Percentiles rank a stretch among this genome's conserved stretches.
Conservation (phyloP, 2,797 vertebrate genomes). For the Darevskia mixta region DNA sequence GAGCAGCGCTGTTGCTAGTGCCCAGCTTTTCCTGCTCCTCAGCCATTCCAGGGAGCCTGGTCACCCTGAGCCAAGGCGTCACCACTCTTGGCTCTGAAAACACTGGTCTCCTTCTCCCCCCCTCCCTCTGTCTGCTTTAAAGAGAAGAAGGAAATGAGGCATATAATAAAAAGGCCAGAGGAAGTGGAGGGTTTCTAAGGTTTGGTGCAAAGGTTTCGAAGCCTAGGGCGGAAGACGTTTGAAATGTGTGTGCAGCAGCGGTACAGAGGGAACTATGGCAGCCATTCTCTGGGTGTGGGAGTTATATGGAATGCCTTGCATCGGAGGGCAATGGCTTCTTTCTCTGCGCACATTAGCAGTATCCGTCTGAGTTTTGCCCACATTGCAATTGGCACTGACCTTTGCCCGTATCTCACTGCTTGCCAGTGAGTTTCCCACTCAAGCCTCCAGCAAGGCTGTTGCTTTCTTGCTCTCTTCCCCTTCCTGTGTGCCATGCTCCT, state of each 20-base stretch:
- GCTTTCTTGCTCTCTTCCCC: background rate
- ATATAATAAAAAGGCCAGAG: background rate
- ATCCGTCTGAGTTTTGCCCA: slow-evolving; percentile 6
- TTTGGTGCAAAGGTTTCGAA: background rate
- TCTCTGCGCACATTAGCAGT: background rate
- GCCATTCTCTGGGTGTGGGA: slow-evolving; percentile 6
- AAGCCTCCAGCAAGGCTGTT: background rate
- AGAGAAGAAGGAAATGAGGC: slow-evolving; percentile 43
- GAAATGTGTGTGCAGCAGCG: slow-evolving; percentile 18
- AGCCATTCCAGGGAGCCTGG: background rate
- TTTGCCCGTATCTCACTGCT: background rate
- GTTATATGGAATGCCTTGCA: slow-evolving; percentile 13
- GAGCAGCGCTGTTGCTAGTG: background rate
- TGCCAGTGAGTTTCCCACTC: background rate
- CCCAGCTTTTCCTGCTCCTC: background rate
- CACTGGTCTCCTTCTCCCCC: slow-evolving; percentile 76
- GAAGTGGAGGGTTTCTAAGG: background rate
- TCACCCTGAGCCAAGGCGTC: slow-evolving; percentile 45
- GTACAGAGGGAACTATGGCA: background rate
- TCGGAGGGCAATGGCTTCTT: background rate
- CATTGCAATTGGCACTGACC: slow-evolving; percentile 1
- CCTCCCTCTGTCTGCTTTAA: slow-evolving; percentile 53
- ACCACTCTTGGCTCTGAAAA: slow-evolving; percentile 68
- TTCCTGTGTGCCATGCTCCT: background rate
- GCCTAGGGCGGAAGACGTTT: slow-evolving; percentile 4